These are phyloP conservation scores for Brachypalpus laphriformis DNA, from an alignment of 2,888 invertebrate genomes.

Conservation along the genomic window DNA sequence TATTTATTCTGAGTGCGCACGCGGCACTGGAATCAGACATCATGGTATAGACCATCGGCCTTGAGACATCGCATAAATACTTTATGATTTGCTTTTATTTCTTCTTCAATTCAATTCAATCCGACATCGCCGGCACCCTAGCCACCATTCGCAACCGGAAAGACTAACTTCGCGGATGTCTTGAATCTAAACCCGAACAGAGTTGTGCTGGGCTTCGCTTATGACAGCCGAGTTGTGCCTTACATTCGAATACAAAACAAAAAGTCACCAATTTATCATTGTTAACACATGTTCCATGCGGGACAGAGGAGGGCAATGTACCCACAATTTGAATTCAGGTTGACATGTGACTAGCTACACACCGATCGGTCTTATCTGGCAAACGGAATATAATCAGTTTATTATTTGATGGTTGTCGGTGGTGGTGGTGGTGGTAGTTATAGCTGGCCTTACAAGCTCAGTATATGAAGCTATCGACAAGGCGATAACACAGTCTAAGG, in stretches of 20 bases:
- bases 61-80: conserved; percentile 69
- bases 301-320: conserved; percentile 21
- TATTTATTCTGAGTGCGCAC: conserved; percentile 61
- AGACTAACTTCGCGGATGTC: conserved; percentile 62
- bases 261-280: conserved; percentile 55
- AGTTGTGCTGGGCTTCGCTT: conserved; percentile 43
- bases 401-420: conserved; percentile 49
- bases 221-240: conserved; percentile 33
- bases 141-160: conserved; percentile 52
- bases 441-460: conserved; percentile 41
- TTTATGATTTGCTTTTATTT: conserved; percentile 65
- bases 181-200: conserved; percentile 61
- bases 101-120: conserved; percentile 34
- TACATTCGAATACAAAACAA: conserved; percentile 49
- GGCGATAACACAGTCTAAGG: conserved; percentile 7
- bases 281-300: conserved; percentile 61
- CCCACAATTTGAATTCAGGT: conserved; percentile 45
- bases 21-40: conserved; percentile 19
- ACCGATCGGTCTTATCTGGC: conserved; percentile 53
- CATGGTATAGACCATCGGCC: conserved; percentile 36
- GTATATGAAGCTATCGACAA: conserved; percentile 29
- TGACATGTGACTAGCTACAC: conserved; percentile 13
- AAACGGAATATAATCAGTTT: conserved; percentile 67
- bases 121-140: not conserved
- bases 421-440: not conserved